Base-by-base conservation (phyloP, 2,888 invertebrate genomes). In the Resseliella maxima region DNA sequence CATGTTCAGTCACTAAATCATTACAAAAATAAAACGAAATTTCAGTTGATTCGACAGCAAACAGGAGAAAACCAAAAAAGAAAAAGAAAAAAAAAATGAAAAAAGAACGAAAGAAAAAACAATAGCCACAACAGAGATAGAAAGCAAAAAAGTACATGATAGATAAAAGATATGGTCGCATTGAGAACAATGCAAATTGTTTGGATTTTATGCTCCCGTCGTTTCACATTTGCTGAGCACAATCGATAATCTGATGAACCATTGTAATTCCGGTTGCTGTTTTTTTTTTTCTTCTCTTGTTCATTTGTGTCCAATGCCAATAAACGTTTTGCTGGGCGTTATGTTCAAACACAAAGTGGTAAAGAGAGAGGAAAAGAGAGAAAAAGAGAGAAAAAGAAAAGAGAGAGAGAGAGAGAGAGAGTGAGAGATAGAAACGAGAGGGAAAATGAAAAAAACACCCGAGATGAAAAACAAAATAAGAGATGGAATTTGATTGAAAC, bases 161-260 rank as follows among this genome's bases (percentile, higher is more conserved):
- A 72, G 72, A 72, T 27, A 72, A 72, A 72, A 72, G 31, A 72
- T 72, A 72, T 72, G 72, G 72, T 72, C 72, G 72, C 72, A 72
- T 72, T 72, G 72, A n/a, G 31, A 31, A 31, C 72, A 72, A 72
- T 72, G 72, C 72, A 72, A 72, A 72, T 72, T 72, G 72, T 72
- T 72, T 72, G 72, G 35, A 72, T 72, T 72, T 72, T 72, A 72
- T 72, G 31, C 35, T 2, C 72, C 46, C n/a, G 72, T 72, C 31
- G 72, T 72, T 72, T 31, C 31, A 35, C 72, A 72, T 72, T 35
- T 72, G 72, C 72, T 15, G 72, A 72, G 31, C 72, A 72, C 27
- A 72, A 72, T 72, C 72, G 72, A 72, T 72, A 72, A 72, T 72
- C 72, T 72, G 72, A 72, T 72, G 72, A 72, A 72, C 72, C 72